These are phyloP conservation scores for Procambarus virginalis DNA, from an alignment of 1,140 invertebrate species.

Conservation along the genomic window DNA sequence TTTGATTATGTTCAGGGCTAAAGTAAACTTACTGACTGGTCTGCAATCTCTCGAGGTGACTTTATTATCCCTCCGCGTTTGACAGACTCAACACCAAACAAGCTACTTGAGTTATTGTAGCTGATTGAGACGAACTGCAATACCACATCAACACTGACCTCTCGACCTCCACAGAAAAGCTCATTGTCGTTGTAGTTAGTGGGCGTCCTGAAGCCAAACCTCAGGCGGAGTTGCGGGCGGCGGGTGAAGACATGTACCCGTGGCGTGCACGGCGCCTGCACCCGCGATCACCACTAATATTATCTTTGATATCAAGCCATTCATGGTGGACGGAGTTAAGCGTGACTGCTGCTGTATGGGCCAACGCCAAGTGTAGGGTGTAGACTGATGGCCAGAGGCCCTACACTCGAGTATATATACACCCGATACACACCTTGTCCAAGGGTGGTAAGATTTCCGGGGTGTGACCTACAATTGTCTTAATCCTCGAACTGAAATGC, in stretches of 20 bases:
- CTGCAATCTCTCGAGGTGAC: no score
- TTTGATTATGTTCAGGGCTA: no score
- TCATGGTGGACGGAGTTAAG: not conserved
- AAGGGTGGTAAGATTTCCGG: not conserved
- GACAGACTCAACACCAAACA: no score
- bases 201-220: constrained; percentile 74
- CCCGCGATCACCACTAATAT: not conserved
- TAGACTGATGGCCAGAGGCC: not conserved
- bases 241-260: constrained; percentile 33
- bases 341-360: not conserved
- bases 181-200: constrained; percentile 78
- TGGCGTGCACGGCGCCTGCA: not conserved
- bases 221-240: constrained; percentile 45
- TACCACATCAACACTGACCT: not conserved
- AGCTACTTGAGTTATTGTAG: no score
- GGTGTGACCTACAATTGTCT: not conserved
- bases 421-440: not conserved
- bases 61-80: no score
- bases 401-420: not conserved
- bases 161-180: constrained; percentile 76
- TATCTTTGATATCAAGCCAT: not conserved
- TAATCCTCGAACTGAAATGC: not conserved
- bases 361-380: not conserved
- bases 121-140: not conserved
- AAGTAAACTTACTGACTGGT: no score